Base-by-base conservation (phyloP, 2,888 invertebrate genomes). In the Slavum lentiscoides region DNA sequence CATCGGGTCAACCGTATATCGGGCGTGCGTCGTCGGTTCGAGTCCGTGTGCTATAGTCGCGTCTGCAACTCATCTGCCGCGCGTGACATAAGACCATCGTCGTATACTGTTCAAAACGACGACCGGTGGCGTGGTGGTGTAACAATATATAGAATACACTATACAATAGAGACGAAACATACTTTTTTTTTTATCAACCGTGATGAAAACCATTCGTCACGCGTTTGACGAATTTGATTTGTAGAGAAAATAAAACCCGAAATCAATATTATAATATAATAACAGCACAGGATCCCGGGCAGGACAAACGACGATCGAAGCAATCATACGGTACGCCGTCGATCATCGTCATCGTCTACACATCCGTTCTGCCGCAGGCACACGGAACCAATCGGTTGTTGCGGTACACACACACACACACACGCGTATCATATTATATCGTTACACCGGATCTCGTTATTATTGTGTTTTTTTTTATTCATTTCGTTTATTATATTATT, bases 221-320 rank as follows among this genome's bases (percentile, higher is more conserved):
- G 80, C 70, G 80, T 80, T 80, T 80, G 80, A 80, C 80, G 80
- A 80, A 80, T 80, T 80, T 72, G 80, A 80, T 80, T 80, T 80
- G 80, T 72, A 64, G 5, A 19, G 62, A 64, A 62, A 61, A 61
- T n/a, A 58, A 30, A n/a, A 61, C 1, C 30, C 30, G 64, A 80
- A 77, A 72, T 80, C 72, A 58, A 80, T 80, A 58, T 55, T 30
- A 30, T 30, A 30, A 30, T 30, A 30, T 30, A 30, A 30, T 30
- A 30, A 30, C 30, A 30, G 30, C 30, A 4, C 30, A n/a, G 30
- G 1, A 30, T 30, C 2, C 2, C 4, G 30, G 2, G 30, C 30
- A 30, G 30, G 30, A 30, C 30, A 30, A 30, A 30, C 21, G 15
- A 59, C 37, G 70, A 62, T 53, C 21, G 77, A 43, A 43, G 64